A percentile compares a stretch with the other conserved stretches of the same genome.
phyloP scores from a whole-genome alignment of 2,888 invertebrate genomes.

The Pegoplata infirma region DNA sequence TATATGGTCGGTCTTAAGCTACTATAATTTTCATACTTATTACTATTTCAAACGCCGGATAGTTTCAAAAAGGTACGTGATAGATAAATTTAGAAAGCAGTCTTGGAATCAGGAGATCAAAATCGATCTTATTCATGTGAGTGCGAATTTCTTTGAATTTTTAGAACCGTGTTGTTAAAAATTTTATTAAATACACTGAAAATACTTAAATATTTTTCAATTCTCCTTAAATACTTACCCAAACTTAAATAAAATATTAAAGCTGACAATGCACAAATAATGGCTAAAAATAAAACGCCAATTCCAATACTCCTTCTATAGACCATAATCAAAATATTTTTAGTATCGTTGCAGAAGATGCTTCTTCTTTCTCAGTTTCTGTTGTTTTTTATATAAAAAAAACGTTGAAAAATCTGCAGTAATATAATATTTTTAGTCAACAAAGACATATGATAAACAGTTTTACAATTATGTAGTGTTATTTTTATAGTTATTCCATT shows the following conservation, averaged over 20 bases:
- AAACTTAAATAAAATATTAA: slow-evolving; percentile 76
- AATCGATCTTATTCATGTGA: no score
- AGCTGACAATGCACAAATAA: slow-evolving; percentile 73
- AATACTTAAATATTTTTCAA: no score
- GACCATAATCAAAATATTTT: slow-evolving; percentile 68
- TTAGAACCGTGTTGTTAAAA: no score
- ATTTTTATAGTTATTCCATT: background rate
- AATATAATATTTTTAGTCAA: slow-evolving; percentile 46
- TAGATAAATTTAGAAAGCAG: no score
- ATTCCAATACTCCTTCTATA: slow-evolving; percentile 76
- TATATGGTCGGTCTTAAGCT: no score
- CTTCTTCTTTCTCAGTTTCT: background rate
- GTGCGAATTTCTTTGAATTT: no score
- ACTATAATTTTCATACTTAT: no score
- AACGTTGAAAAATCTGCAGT: slow-evolving; percentile 13
- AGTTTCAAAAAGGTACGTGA: no score
- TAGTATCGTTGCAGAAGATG: slow-evolving; percentile 1
- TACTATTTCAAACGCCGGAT: no score
- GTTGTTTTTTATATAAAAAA: slow-evolving; percentile 17
- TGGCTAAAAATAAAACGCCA: slow-evolving; percentile 73
- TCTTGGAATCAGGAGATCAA: no score
- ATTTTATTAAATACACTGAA: no score
- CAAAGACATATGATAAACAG: slow-evolving; percentile 30
- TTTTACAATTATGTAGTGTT: slow-evolving; percentile 4
- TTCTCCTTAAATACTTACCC: slow-evolving; percentile 72